These are phyloP conservation scores for Percina caprodes DNA, from an alignment of 2,113 vertebrate species.

Conservation along the genomic window DNA sequence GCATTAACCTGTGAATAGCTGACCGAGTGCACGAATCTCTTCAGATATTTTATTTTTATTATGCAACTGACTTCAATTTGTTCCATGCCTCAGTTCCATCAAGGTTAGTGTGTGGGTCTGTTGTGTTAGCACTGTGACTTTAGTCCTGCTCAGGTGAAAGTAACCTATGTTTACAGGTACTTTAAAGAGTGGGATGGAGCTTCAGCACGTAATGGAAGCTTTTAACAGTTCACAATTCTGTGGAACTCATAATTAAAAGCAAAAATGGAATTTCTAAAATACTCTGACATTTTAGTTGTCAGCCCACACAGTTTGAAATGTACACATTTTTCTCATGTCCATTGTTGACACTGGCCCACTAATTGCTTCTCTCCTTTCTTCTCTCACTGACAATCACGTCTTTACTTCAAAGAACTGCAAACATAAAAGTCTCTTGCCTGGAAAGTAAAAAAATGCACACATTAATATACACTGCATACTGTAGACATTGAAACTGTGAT, in stretches of 20 bases:
- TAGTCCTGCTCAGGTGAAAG: constrained; percentile 5
- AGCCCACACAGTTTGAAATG: constrained; percentile 46
- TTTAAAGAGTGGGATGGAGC: constrained; percentile 44
- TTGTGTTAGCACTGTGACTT: neutral
- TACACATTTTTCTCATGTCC: constrained; percentile 44
- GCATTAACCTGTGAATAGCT: neutral
- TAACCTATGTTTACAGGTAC: constrained; percentile 25
- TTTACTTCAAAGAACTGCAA: constrained; percentile 40
- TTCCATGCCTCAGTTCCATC: constrained; percentile 34
- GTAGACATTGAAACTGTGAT: neutral
- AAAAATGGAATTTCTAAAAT: constrained; percentile 38
- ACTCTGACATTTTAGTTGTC: constrained; percentile 41
- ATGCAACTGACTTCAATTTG: constrained; percentile 24
- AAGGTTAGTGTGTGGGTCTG: constrained; percentile 41
- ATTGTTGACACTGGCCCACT: constrained; percentile 54
- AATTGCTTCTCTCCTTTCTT: constrained; percentile 48
- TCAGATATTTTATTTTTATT: constrained; percentile 20
- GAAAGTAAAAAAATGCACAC: neutral
- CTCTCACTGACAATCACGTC: constrained; percentile 24
- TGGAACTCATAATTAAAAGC: constrained; percentile 54
- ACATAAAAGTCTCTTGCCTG: constrained; percentile 1
- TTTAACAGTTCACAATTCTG: constrained; percentile 45
- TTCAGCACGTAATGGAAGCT: constrained; percentile 2
- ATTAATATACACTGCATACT: neutral
- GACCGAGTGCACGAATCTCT: constrained; percentile 8